A percentile compares a stretch with the other conserved stretches of the same genome.
Conservation (phyloP, 1,140 invertebrate species). For the Pseudomyrmex flavicornis region DNA sequence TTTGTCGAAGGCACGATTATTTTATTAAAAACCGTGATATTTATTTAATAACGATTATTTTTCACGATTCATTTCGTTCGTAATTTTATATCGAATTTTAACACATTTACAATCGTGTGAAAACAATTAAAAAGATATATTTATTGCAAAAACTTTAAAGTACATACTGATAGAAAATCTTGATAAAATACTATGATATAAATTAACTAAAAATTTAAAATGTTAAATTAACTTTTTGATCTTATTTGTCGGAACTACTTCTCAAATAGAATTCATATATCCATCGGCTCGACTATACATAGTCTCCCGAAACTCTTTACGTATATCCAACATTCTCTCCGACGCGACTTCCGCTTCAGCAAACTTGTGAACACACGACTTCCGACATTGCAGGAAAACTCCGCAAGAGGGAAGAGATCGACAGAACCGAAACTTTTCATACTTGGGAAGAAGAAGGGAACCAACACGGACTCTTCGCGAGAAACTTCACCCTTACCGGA, state of each 20-base stretch:
- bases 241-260: neutral
- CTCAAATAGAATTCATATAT: neutral
- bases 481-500: conserved; percentile 36
- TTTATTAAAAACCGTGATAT: too few species aligned
- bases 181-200: too few species aligned
- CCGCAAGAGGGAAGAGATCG: neutral
- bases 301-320: conserved; percentile 4
- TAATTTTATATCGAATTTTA: too few species aligned
- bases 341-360: neutral
- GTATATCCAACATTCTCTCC: conserved; percentile 7
- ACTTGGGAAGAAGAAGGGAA: conserved; percentile 53
- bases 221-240: neutral
- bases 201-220: too few species aligned
- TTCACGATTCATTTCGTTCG: too few species aligned
- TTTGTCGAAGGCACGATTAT: too few species aligned
- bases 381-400: conserved; percentile 16
- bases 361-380: neutral
- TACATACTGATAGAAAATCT: too few species aligned
- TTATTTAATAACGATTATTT: too few species aligned
- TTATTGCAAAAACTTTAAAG: too few species aligned
- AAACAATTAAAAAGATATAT: too few species aligned
- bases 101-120: too few species aligned
- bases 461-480: neutral
- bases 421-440: conserved; percentile 22
- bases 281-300: neutral